Base-by-base conservation (phyloP, 2,888 invertebrate genomes). In the Sepioteuthis lessoniana region DNA sequence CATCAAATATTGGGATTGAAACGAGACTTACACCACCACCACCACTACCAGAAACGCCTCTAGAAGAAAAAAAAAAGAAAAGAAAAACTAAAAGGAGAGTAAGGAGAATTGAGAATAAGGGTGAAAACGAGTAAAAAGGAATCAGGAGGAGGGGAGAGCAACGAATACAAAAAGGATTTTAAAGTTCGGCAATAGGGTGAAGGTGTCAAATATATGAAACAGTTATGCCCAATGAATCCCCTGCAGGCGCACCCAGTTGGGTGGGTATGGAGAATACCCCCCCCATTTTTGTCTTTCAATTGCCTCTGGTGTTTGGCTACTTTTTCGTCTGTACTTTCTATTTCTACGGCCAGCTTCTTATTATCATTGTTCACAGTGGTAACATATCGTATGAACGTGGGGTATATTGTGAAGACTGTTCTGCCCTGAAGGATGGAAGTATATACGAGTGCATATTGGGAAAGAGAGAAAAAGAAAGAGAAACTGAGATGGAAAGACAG, bases 181-280 rank as follows among this genome's bases (percentile, higher is more conserved):
- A 76, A 76, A 19, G 10, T 76, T 76, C 76, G n/a, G 76, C 35
- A n/a, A 76, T 76, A 16, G 76, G 35, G 21, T 76, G 76, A 76
- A 76, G 76, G 76, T 76, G 76, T 76, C n/a, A 76, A n/a, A 76
- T 76, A 76, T 76, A 76, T 76, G n/a, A 76, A 76, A 76, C n/a
- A 76, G 16, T 76, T 76, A 76, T 76, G 76, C n/a, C 0, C 76
- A 3, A n/a, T 13, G 35, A 13, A 76, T 76, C n/a, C 76, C 76
- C 76, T 35, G 35, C n/a, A 35, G 76, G 76, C n/a, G 10, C n/a
- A n/a, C 13, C 0, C n/a, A 10, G 5, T 0, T 76, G 76, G n/a
- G 76, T 76, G 35, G n/a, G 13, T n/a, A 76, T 19, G 16, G 76
- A 76, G 76, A 76, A n/a, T 76, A 76, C 16, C 76, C 76, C 10